These are phyloP conservation scores for Idaea biselata DNA, from an alignment of 2,888 invertebrate species.

Conservation along the genomic window DNA sequence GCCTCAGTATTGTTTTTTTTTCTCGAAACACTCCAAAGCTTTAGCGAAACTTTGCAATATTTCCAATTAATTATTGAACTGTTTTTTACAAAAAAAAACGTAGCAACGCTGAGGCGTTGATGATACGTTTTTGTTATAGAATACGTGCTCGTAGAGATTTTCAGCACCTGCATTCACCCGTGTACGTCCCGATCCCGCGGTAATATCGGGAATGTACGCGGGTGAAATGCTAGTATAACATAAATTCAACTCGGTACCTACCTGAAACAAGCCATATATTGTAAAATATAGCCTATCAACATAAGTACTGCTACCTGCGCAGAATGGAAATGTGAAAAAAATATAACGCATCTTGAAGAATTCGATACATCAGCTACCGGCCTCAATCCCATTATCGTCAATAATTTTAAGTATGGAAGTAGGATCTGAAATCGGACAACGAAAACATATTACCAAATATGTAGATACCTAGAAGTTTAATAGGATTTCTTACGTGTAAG, in stretches of 20 bases:
- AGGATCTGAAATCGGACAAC: conserved; percentile 79
- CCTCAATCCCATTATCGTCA: conserved; percentile 88
- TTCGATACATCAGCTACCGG: conserved; percentile 84
- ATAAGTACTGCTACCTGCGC: conserved; percentile 84
- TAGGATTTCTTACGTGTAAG: not conserved
- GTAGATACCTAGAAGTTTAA: not conserved
- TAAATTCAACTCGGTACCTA: conserved; percentile 36
- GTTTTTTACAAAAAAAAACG: too few species aligned
- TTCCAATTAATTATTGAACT: too few species aligned
- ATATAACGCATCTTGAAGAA: conserved; percentile 79
- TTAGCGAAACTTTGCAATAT: too few species aligned
- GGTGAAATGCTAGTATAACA: too few species aligned
- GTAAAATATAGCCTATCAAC: conserved; percentile 86
- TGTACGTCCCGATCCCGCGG: too few species aligned
- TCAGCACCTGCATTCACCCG: too few species aligned
- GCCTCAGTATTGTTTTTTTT: too few species aligned
- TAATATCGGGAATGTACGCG: too few species aligned
- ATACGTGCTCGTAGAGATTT: too few species aligned
- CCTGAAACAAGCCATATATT: conserved; percentile 90
- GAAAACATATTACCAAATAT: not conserved
- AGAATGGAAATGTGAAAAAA: conserved; percentile 85
- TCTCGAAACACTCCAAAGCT: too few species aligned
- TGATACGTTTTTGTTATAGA: too few species aligned
- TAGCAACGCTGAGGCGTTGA: too few species aligned
- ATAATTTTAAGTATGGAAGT: conserved; percentile 86